These are phyloP conservation scores for Arvicanthis niloticus DNA, from an alignment of 2,113 vertebrate species.

Conservation along the genomic window DNA sequence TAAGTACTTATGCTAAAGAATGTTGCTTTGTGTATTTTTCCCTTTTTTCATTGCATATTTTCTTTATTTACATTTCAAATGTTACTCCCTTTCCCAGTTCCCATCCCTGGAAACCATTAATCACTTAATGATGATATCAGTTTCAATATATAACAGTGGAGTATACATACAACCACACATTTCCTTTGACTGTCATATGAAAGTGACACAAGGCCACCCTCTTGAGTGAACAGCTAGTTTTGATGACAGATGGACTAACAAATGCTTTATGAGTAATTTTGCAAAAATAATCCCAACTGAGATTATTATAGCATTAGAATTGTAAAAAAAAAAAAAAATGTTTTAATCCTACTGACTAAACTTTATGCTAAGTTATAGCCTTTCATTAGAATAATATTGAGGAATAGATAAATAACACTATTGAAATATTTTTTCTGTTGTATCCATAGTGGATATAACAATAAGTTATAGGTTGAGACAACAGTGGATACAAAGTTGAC, in stretches of 20 bases:
- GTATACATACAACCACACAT: neutral
- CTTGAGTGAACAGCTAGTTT: conserved; percentile 9
- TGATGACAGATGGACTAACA: conserved; percentile 37
- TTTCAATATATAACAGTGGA: neutral
- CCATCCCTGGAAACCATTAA: too few species aligned
- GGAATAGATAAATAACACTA: neutral
- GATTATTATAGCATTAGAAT: conserved; percentile 4
- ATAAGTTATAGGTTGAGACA: neutral
- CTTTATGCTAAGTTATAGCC: neutral
- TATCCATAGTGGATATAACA: neutral
- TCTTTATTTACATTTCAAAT: too few species aligned
- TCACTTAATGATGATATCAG: neutral
- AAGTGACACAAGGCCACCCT: neutral
- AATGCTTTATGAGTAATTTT: conserved; percentile 32
- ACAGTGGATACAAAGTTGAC: neutral
- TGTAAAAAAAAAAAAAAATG: neutral
- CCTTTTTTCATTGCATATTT: too few species aligned
- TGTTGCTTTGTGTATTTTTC: neutral
- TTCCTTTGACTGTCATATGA: conserved; percentile 3
- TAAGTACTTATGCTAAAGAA: neutral
- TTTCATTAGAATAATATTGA: conserved; percentile 4
- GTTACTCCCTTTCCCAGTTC: too few species aligned
- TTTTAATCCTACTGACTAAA: neutral
- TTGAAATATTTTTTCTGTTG: neutral
- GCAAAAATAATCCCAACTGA: conserved; percentile 28